These are phyloP conservation scores for Amblyteles armatorius DNA, from an alignment of 2,888 invertebrate genomes.

Conservation along the genomic window DNA sequence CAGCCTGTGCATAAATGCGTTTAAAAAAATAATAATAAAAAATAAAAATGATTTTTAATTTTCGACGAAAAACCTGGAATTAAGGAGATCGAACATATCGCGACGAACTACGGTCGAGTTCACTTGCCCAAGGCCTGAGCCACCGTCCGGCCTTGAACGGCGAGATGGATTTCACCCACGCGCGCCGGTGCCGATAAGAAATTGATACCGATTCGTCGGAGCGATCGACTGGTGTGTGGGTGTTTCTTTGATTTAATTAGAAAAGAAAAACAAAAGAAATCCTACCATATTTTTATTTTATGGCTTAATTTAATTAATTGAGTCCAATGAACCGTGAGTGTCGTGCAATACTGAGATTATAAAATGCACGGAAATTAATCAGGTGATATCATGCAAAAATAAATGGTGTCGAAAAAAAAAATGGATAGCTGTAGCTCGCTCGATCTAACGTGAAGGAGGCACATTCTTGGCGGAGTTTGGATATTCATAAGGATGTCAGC, in stretches of 20 bases:
- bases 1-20: no score
- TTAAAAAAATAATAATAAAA: no score
- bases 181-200: conserved; percentile 32
- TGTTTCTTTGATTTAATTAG: background rate
- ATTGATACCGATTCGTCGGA: conserved; percentile 40
- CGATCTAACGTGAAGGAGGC: background rate
- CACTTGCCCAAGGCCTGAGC: conserved; percentile 13
- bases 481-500: background rate
- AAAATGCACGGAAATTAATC: no score
- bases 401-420: no score
- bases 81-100: conserved; percentile 2
- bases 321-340: background rate
- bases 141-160: conserved; percentile 29
- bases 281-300: background rate
- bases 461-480: background rate
- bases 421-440: background rate
- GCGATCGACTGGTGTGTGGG: background rate
- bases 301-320: background rate
- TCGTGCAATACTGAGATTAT: background rate
- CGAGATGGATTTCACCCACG: conserved; percentile 41
- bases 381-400: no score
- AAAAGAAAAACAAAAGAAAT: background rate
- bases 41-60: background rate
- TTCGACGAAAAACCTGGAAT: background rate
- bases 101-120: background rate